phyloP scores from a whole-genome alignment of 2,888 invertebrate species.

The Tipula vernalis region DNA sequence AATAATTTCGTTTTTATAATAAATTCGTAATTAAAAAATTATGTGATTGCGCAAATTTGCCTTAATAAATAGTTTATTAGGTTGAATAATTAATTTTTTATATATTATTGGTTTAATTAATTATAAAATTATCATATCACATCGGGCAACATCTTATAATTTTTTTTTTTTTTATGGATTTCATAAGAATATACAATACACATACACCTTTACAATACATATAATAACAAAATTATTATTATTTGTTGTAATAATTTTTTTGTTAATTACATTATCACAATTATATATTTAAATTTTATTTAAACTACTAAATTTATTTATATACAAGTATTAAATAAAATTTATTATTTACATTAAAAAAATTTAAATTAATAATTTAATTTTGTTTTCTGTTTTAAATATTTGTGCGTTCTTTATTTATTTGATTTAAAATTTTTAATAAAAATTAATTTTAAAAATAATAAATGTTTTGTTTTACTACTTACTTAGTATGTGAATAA shows the following conservation, averaged over 20 bases:
- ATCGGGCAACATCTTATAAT: background rate
- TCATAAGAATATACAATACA: background rate
- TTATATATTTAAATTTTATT: background rate
- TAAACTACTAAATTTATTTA: background rate
- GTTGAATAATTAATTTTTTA: background rate
- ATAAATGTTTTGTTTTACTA: background rate
- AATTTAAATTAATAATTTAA: background rate
- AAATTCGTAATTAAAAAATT: background rate
- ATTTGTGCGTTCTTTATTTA: background rate
- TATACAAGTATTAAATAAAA: background rate
- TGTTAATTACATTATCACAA: slow-evolving; percentile 4
- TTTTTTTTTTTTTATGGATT: background rate
- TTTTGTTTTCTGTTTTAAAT: background rate
- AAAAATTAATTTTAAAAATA: background rate
- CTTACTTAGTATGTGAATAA: background rate
- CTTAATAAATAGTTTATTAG: background rate
- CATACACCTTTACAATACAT: background rate
- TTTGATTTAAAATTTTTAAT: background rate
- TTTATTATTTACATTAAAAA: background rate
- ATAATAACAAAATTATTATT: background rate
- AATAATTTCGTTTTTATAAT: background rate
- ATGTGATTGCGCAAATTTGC: background rate
- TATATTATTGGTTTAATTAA: background rate
- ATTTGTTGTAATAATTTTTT: background rate
- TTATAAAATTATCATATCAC: background rate